A percentile compares a stretch with the other conserved stretches of the same genome.
Evolutionary conservation across 2,888 invertebrate species (phyloP).

Genomic region (Meandrusa payeni): DNA sequence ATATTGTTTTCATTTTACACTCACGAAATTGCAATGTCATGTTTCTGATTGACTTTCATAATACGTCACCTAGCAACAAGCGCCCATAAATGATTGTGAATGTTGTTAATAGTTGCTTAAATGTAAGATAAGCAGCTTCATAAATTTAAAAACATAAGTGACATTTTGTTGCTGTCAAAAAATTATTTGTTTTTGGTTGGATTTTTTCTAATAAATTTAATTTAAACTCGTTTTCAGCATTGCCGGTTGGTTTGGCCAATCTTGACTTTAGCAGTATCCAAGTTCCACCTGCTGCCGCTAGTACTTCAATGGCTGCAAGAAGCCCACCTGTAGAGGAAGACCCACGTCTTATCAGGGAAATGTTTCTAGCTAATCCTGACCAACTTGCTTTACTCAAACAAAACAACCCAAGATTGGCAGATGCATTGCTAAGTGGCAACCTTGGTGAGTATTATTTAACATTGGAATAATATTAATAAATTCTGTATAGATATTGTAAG

Average conservation of each 20-base stretch:
- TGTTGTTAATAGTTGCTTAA: no score
- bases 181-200: slow-evolving; percentile 16
- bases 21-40: slow-evolving; percentile 21
- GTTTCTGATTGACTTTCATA: slow-evolving; percentile 48
- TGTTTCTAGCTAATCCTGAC: slow-evolving; percentile 94
- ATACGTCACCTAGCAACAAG: slow-evolving; percentile 49
- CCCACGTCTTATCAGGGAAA: slow-evolving; percentile 90
- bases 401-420: slow-evolving; percentile 95
- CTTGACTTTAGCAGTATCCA: slow-evolving; percentile 94
- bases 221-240: slow-evolving; percentile 47
- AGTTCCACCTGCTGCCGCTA: slow-evolving; percentile 81
- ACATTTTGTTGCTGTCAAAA: slow-evolving; percentile 28
- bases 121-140: slow-evolving; percentile 2
- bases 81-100: slow-evolving; percentile 29
- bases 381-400: slow-evolving; percentile 94
- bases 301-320: slow-evolving; percentile 60
- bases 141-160: slow-evolving; percentile 29
- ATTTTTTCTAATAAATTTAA: slow-evolving; percentile 24
- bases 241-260: slow-evolving; percentile 74
- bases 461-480: no score
- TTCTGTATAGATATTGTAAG: no score
- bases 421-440: slow-evolving; percentile 92
- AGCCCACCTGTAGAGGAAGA: slow-evolving; percentile 85
- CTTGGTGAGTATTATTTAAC: slow-evolving; percentile 84
- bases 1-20: slow-evolving; percentile 12